These are phyloP conservation scores for Tringa solitaria DNA, from an alignment of 2,113 vertebrate species.

Conservation along the genomic window DNA sequence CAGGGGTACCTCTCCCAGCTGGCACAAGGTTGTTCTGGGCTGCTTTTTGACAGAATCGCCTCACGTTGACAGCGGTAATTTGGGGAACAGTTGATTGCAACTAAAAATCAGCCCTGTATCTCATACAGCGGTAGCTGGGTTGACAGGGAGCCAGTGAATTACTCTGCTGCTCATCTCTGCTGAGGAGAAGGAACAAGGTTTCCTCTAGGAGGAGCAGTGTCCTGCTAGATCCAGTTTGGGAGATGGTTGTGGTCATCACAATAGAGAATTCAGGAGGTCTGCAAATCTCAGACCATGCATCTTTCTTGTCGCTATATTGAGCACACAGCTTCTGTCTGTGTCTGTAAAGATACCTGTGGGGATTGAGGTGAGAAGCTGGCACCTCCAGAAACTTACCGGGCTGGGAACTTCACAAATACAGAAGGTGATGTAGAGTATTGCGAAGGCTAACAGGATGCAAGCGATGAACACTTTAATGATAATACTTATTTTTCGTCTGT, in stretches of 20 bases:
- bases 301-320: not conserved
- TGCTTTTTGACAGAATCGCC: not conserved
- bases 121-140: not conserved
- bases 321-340: not conserved
- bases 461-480: not conserved
- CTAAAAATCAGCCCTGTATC: not conserved
- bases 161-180: not conserved
- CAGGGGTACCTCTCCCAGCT: not conserved
- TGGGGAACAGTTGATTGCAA: not conserved
- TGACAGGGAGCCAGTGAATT: not conserved
- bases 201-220: not conserved
- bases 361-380: not conserved
- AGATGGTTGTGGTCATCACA: not conserved
- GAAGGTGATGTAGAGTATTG: not conserved
- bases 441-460: not conserved
- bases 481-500: not conserved
- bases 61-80: not conserved
- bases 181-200: not conserved
- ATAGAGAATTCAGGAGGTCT: not conserved
- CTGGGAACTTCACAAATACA: slow-evolving; percentile 18
- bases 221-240: not conserved
- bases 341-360: no score
- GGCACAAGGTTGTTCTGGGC: not conserved
- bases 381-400: slow-evolving; percentile 30
- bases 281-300: not conserved